Base-by-base conservation (phyloP, 2,113 vertebrate genomes). In the Cavia aperea region DNA sequence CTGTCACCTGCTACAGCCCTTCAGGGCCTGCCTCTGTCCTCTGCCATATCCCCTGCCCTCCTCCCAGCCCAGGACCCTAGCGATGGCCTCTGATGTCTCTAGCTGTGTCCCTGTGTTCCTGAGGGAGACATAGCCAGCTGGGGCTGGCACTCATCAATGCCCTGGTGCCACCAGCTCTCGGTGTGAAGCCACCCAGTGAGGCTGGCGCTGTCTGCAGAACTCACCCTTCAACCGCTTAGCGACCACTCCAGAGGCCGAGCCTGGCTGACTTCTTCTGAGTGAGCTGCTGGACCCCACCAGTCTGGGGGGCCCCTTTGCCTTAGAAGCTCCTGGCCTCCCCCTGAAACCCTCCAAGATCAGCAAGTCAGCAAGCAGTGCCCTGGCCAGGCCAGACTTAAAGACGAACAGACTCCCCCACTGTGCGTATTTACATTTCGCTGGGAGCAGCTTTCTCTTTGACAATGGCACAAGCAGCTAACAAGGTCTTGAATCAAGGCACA, bases 41-140 rank as follows among this genome's bases (percentile, higher is more conserved):
- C 65, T 60, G 0, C 46, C n/a, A 26, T 7, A 9, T 9, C 46
- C 4, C 21, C 26, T 49, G 8, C 72, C 60, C 26, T 75, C 81
- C 49, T 75, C 81, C 49, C 49, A 79, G 77, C 49, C 77, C 5
- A 16, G 33, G 18, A 31, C 49, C 49, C 51, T 33, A 78, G 26
- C 51, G 81, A 82, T 1, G 12, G 39, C 94, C 88, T 68, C 68
- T 68, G 2, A 2, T 5, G 0, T 72, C 66, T 49, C 46, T 29
- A 36, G 13, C 36, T 2, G 0, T 12, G 90, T 87, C n/a, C 13
- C 70, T 9, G 0, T 0, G 63, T 72, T 51, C 51, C 63, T 43
- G 51, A 43, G 3, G 62, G 90, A 19, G 86, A 60, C 24, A 2
- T 0, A 0, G 51, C 4, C 33, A 66, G 36, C 43, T 0, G 1